Evolutionary conservation across 2,113 vertebrate genomes (phyloP), one percentile per base, ranked within the genome.

Genomic region (Pithys albifrons): DNA sequence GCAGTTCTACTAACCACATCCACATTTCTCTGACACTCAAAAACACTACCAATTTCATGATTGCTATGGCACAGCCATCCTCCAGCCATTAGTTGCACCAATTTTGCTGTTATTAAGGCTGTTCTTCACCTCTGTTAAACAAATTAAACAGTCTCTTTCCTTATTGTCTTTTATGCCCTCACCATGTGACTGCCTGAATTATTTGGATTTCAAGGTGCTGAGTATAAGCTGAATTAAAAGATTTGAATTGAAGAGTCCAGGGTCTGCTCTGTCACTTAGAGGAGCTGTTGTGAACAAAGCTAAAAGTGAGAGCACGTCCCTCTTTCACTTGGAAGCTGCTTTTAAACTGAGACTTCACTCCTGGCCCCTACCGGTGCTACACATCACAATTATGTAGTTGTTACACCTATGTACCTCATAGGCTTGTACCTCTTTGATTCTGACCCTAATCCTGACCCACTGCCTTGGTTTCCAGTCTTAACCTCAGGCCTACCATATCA

Each of bases 41-140:
- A 76, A 59, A 8, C 12, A 24, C 5, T 13, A 12, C 10, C 0
- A 1, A 1, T 48, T 83, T 72, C 15, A 29, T 83, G 10, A 37
- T 66, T 73, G 11, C 52, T 24, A 55, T 4, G 3, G 27, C 22
- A 13, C 19, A 55, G 46, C 35, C 19, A 33, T 72, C 22, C n/a
- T 77, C 29, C 39, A 76, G 29, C n/a, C 31, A 25, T 54, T 39
- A 33, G 18, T 10, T 88, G n/a, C 25, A 54, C 29, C 45, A 35
- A 9, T 59, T 80, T 69, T 80, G 20, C 43, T 52, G 55, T 39
- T 70, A 3, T 41, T 58, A 70, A 64, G 18, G 18, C 18, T 46
- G 8, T 46, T 80, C 22, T 58, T 70, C 33, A 51, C 33, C 12
- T 55, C 22, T 39, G 10, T 51, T 45, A 74, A 55, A 12, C 12